A percentile compares a stretch with the other conserved stretches of the same genome.
These are phyloP conservation scores for Hybognathus amarus DNA, from an alignment of 2,797 vertebrate genomes.

Conservation along the genomic window DNA sequence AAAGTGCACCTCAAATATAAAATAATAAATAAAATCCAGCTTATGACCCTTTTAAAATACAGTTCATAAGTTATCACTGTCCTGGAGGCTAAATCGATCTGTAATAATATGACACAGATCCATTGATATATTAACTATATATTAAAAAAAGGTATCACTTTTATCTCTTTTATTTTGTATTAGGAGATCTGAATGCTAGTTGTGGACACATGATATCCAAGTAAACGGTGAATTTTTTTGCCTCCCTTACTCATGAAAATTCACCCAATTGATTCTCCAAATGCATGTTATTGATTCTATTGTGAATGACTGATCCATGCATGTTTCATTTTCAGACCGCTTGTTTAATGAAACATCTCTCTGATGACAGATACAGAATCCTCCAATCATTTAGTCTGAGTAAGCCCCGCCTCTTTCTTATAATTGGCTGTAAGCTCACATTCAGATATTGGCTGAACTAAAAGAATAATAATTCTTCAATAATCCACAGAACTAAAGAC, in stretches of 20 bases:
- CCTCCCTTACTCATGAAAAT: too few species aligned
- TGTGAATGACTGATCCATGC: not conserved
- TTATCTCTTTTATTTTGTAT: not conserved
- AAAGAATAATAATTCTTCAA: too few species aligned
- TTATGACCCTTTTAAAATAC: not conserved
- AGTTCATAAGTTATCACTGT: not conserved
- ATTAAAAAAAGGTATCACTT: too few species aligned
- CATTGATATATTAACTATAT: too few species aligned
- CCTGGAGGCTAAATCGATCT: not conserved
- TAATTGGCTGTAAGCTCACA: not conserved
- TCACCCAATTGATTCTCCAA: not conserved
- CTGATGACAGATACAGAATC: not conserved
- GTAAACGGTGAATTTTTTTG: not conserved
- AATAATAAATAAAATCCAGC: too few species aligned
- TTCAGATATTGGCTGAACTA: too few species aligned
- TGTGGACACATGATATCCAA: not conserved
- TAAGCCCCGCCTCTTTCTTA: not conserved
- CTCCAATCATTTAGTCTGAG: not conserved
- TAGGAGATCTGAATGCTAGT: not conserved
- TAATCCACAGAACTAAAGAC: not conserved
- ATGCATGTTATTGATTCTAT: not conserved
- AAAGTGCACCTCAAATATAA: too few species aligned
- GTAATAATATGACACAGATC: not conserved
- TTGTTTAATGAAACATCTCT: not conserved
- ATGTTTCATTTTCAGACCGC: not conserved